Evolutionary conservation across 2,888 invertebrate genomes (phyloP), one percentile per base, ranked within the genome.

Genomic region (Ennomos quercinarius): DNA sequence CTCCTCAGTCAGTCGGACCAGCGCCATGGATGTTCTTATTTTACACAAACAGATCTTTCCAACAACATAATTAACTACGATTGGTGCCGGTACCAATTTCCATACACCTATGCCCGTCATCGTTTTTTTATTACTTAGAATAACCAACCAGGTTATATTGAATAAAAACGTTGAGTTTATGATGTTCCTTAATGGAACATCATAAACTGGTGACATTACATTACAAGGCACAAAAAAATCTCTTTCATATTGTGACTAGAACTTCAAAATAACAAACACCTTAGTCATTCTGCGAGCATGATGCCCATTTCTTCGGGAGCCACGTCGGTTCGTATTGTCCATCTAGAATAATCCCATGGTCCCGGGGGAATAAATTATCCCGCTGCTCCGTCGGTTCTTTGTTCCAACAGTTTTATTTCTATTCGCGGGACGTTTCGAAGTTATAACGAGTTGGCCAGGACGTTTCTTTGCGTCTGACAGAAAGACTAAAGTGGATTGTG

Each of bases 331-430:
- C 62, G 57, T 63, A 53, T 40, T 66, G 68, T 72, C 71, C 66
- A 67, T 63, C 65, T 64, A 70, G 68, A 74, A 72, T 68, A 71
- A 67, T 64, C 64, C 49, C 50, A 57, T 56, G 60, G 57, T 64
- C 66, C 68, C 75, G 64, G 63, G 69, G 64, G 84, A 82, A 85
- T 86, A 84, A 82, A 85, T 85, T 84, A 85, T 80, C 77, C 71
- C 67, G 63, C 66, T 58, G 37, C 44, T 66, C 12, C 37, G 41
- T 27, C 72, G 63, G 73, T 78, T 77, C 83, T 85, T 83, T 83
- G 83, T 84, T 79, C 72, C 53, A 64, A 44, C 60, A 64, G 63
- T 68, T 75, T 71, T 76, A 73, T 76, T 76, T 72, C 66, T 74
- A 72, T 74, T 70, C 78, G 70, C 72, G 65, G 9, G 9, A 27